phyloP scores from a whole-genome alignment of 2,888 invertebrate species.

The Stenoptilia bipunctidactyla region DNA sequence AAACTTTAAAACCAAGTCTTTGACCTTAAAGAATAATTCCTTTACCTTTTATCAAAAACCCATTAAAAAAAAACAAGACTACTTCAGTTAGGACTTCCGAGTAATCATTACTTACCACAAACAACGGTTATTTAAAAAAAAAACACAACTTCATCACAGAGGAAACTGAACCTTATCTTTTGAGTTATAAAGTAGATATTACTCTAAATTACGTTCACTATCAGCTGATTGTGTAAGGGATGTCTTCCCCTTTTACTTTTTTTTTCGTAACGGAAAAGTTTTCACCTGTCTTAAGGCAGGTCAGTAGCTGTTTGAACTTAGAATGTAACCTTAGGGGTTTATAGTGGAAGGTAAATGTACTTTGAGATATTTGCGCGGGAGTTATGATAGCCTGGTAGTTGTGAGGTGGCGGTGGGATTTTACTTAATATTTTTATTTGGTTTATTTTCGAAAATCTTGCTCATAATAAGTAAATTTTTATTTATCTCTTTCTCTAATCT shows the following conservation, averaged over 20 bases:
- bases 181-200: background rate
- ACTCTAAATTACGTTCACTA: background rate
- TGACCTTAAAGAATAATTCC: background rate
- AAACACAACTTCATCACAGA: background rate
- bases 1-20: background rate
- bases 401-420: too few species aligned
- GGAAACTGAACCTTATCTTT: too few species aligned
- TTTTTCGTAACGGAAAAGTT: conserved; percentile 17
- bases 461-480: too few species aligned
- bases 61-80: background rate
- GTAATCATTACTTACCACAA: background rate
- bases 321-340: background rate
- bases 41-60: background rate
- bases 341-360: too few species aligned
- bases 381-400: too few species aligned
- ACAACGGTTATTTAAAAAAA: background rate
- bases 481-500: too few species aligned
- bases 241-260: background rate
- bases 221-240: background rate
- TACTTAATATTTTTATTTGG: too few species aligned
- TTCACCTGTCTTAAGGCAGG: conserved; percentile 20
- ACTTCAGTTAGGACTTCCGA: background rate
- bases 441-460: too few species aligned
- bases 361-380: too few species aligned
- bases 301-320: conserved; percentile 15